phyloP scores from a whole-genome alignment of 2,113 vertebrate genomes.

The Mastomys natalensis region DNA sequence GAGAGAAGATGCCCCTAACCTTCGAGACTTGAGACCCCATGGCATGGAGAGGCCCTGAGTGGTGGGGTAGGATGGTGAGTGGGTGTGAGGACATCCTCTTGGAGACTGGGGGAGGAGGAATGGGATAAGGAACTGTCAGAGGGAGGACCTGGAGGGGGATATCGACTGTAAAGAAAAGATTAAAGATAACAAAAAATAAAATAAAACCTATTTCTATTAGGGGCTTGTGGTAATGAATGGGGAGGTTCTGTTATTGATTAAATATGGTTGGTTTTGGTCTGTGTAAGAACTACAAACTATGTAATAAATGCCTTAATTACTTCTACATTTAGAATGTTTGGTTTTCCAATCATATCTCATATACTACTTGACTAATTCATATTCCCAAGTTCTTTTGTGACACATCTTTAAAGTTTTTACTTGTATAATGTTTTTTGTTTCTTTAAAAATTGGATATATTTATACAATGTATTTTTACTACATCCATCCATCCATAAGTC shows the following conservation, averaged over 20 bases:
- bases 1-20: too few relatives aligned
- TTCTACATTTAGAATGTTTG: neutral
- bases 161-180: too few relatives aligned
- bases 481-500: neutral
- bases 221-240: neutral
- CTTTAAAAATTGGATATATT: neutral
- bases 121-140: too few relatives aligned
- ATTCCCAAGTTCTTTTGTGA: neutral
- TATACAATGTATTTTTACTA: neutral
- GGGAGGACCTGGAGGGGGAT: too few relatives aligned
- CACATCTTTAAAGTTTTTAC: neutral
- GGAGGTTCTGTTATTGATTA: neutral
- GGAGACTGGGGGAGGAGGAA: too few relatives aligned
- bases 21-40: too few relatives aligned
- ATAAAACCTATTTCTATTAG: neutral
- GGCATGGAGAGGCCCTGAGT: too few relatives aligned
- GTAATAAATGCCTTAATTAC: neutral
- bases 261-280: neutral
- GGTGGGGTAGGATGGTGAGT: too few relatives aligned
- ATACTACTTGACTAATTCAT: neutral
- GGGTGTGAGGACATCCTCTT: too few relatives aligned
- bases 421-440: neutral
- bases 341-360: neutral
- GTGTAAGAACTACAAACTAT: neutral
- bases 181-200: too few relatives aligned